Base-by-base conservation (phyloP, 2,888 invertebrate species). In the Brenthis ino region DNA sequence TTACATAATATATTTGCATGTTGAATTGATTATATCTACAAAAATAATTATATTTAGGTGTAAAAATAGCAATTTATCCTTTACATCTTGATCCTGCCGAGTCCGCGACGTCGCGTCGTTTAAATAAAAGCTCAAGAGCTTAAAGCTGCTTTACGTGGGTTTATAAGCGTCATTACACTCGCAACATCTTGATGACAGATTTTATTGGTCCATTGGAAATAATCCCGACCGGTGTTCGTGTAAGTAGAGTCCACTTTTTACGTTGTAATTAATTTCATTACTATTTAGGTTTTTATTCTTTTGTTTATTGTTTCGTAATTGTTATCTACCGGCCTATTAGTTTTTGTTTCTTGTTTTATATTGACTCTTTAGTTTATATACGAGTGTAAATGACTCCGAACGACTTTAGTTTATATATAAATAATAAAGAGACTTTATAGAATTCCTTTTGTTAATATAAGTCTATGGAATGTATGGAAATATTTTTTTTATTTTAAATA, bases 141-240 rank as follows among this genome's bases (percentile, higher is more conserved):
- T 53, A 37, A 63, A 53, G 63, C 53, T 6, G 51, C 51, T 43
- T 28, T 50, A 33, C 47, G 51, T 57, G 56, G 67, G 60, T 51
- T 64, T 67, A 64, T 43, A 51, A 57, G 67, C 67, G 67, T 55
- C 67, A 60, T 64, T 58, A 64, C 57, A 56, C 60, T 51, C 24
- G 65, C 55, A 53, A 65, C 55, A 68, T 16, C 57, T 61, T 64
- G 71, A 66, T 60, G 71, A 71, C 71, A 66, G 68, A 16, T 43
- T 20, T 54, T 64, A 60, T 67, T 64, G 64, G 64, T 20, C 66
- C 56, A 69, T 48, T 64, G 51, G 54, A 64, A 64, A 13, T 68
- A 64, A 57, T 55, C 28, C 14, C n/a, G 64, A 66, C 50, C 65
- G 55, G 64, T 20, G 48, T 61, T 33, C 37, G 13, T 37, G 13